phyloP scores from a whole-genome alignment of 2,113 vertebrate species.

The Bubalus kerabau region DNA sequence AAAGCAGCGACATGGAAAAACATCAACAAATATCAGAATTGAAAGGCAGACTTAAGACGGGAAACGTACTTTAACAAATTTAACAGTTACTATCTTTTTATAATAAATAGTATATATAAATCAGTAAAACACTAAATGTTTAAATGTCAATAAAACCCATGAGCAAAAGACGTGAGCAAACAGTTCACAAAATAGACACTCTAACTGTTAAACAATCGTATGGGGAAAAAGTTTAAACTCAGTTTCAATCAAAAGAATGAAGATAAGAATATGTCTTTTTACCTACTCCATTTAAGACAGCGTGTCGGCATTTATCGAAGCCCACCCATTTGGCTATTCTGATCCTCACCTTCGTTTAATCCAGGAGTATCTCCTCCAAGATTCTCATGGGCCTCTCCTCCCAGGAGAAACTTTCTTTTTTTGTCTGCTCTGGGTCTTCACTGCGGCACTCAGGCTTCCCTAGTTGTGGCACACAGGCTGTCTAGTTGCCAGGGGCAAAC shows the following conservation, averaged over 20 bases:
- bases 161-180: not conserved
- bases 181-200: slow-evolving; percentile 12
- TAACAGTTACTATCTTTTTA: not conserved
- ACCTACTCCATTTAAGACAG: not conserved
- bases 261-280: not conserved
- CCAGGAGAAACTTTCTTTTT: not conserved
- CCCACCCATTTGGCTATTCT: not conserved
- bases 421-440: not conserved
- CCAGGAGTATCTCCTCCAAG: not conserved
- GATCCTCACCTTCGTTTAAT: not conserved
- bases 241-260: slow-evolving; percentile 4
- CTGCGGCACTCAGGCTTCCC: not conserved
- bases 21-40: not conserved
- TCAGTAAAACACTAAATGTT: not conserved
- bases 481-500: not conserved
- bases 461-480: not conserved
- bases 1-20: not conserved
- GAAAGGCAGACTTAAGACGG: not conserved
- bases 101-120: not conserved
- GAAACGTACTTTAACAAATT: not conserved
- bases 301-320: not conserved
- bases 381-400: not conserved
- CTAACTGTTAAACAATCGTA: not conserved
- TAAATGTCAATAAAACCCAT: not conserved
- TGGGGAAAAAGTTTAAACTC: not conserved